These are phyloP conservation scores for Motacilla tschutschensis DNA, from an alignment of 2,113 vertebrate genomes.

Conservation along the genomic window DNA sequence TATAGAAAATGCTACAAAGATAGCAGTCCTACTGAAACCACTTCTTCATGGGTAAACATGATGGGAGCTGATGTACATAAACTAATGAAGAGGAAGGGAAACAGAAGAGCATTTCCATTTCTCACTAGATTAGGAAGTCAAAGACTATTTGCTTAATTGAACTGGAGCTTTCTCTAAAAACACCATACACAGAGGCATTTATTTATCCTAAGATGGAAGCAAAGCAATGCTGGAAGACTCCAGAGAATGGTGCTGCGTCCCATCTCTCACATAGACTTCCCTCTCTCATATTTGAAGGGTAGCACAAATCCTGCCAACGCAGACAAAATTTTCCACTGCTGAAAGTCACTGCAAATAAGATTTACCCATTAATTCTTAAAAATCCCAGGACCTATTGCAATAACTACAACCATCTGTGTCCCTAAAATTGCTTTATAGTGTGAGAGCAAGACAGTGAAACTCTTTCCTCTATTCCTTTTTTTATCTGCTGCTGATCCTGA, in stretches of 20 bases:
- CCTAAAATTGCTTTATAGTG: background rate
- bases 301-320: background rate
- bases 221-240: background rate
- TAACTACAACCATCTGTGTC: background rate
- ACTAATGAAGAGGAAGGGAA: constrained; percentile 22
- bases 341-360: background rate
- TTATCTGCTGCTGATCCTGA: background rate
- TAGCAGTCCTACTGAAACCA: constrained; percentile 22
- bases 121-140: constrained; percentile 17
- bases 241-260: rapidly evolving
- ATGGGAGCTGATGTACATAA: constrained; percentile 8
- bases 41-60: constrained; percentile 11
- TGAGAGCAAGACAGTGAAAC: background rate
- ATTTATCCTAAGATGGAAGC: background rate
- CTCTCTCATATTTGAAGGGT: background rate
- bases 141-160: constrained; percentile 19
- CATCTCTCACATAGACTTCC: background rate
- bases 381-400: background rate
- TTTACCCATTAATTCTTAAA: background rate
- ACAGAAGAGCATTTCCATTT: constrained; percentile 20
- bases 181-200: background rate
- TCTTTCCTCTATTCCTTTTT: background rate
- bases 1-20: constrained; percentile 25
- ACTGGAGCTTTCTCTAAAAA: background rate
- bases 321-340: background rate